Evolutionary conservation across 2,888 invertebrate genomes (phyloP), one percentile per base, ranked within the genome.

Genomic region (Liopterus haemorrhoidalis): DNA sequence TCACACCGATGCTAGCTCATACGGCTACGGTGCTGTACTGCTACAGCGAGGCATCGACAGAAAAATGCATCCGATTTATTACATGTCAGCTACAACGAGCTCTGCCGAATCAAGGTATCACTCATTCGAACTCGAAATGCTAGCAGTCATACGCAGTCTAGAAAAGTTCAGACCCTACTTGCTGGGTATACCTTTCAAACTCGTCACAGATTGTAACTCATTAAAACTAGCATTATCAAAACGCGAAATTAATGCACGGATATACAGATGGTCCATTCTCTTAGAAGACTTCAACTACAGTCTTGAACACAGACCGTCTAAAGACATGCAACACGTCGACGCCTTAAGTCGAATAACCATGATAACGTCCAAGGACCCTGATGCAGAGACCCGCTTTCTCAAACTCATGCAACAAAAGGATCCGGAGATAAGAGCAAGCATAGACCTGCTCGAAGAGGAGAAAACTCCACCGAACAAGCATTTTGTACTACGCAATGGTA

Each of bases 201-300:
- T 33, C 2, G 33, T 33, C 3, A 33, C 33, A 2, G 33, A 33
- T 18, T 33, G 16, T 18, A 18, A 33, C 18, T 14, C 16, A 12
- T 3, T 33, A 2, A 33, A 33, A 33, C 9, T 16, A 11, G 18
- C 33, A 9, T 33, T 33, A 5, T 16, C 2, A 16, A 16, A 33
- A 18, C 15, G 33, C 6, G 33, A 33, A 33, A 18, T 33, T n/a
- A 16, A 4, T 18, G 5, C 33, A 6, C 6, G 16, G n/a, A 33
- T 33, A 33, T 16, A 8, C 6, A 15, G 33, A 3, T 33, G 33
- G 33, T 33, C 15, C 8, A 16, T 33, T 3, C 15, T 33, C n/a
- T 18, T 33, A 5, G 16, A 15, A 33, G 33, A 33, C 16, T 33
- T 33, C 6, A 33, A 33, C 6, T 33, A 33, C 33, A 33, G 18